phyloP scores from a whole-genome alignment of 92 coral and sea anemone genomes.

The Virgularia gustaviana region DNA sequence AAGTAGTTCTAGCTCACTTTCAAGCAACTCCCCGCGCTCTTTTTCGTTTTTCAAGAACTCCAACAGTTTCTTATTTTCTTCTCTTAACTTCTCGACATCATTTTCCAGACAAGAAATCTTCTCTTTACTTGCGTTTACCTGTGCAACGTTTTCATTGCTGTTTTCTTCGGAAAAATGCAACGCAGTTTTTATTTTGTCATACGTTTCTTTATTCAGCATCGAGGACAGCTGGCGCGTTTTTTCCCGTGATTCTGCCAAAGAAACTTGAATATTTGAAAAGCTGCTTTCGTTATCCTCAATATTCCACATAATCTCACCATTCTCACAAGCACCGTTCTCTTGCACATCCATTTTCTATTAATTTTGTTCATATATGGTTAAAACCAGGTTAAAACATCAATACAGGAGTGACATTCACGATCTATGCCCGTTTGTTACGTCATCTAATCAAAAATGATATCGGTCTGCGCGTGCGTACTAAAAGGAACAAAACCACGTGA shows the following conservation, averaged over 20 bases:
- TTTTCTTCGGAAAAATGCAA: slow-evolving; percentile 3
- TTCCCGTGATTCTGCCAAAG: neutral
- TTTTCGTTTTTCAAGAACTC: slow-evolving; percentile 17
- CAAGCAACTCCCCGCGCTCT: neutral
- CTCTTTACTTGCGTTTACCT: neutral
- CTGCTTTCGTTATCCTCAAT: neutral
- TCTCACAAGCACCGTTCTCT: neutral
- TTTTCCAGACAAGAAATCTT: neutral
- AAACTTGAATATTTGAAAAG: neutral
- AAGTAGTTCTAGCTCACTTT: slow-evolving; percentile 13
- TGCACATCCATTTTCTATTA: neutral
- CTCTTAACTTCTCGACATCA: slow-evolving; percentile 5
- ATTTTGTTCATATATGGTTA: neutral
- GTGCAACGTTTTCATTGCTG: neutral
- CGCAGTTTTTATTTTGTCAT: neutral
- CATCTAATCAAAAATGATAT: slow-evolving; percentile 3
- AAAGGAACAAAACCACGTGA: neutral
- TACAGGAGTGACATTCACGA: neutral
- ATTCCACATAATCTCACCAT: neutral
- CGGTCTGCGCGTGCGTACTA: neutral
- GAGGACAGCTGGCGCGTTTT: neutral
- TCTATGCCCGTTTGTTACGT: neutral
- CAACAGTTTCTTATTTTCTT: slow-evolving; percentile 25
- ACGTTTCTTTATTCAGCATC: neutral
- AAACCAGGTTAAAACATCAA: neutral